Conservation (phyloP, 2,113 vertebrate genomes). For the Oncorhynchus keta region DNA sequence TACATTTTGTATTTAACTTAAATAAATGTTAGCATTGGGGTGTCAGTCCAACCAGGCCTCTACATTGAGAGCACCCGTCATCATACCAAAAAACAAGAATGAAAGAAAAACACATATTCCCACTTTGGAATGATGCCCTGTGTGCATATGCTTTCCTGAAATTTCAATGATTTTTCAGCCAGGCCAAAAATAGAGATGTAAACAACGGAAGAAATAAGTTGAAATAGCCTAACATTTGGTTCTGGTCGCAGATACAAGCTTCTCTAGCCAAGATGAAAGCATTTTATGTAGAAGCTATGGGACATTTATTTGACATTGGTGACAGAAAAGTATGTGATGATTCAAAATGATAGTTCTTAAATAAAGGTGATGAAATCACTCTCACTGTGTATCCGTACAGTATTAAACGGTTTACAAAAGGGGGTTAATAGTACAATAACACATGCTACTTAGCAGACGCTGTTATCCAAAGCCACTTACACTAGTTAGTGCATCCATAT, state of each 20-base stretch:
- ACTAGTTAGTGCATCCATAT: no score
- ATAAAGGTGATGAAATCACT: no score
- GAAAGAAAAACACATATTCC: not conserved
- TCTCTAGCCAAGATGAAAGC: not conserved
- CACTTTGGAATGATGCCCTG: not conserved
- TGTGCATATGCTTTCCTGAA: not conserved
- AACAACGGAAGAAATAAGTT: not conserved
- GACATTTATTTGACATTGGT: not conserved
- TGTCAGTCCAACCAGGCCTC: no score
- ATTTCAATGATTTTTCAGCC: not conserved
- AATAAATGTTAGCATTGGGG: no score
- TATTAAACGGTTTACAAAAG: not conserved
- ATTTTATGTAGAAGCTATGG: not conserved
- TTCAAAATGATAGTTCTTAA: not conserved
- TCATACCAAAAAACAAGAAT: not conserved
- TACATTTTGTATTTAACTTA: constrained; percentile 12
- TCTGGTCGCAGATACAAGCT: not conserved
- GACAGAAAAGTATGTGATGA: not conserved
- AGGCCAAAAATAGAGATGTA: not conserved
- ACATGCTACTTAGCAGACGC: no score
- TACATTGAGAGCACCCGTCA: not conserved
- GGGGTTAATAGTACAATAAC: no score
- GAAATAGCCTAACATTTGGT: not conserved
- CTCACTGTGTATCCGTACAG: not conserved
- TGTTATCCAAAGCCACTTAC: no score